Conservation (phyloP, 2,797 vertebrate genomes). For the Argya squamiceps region DNA sequence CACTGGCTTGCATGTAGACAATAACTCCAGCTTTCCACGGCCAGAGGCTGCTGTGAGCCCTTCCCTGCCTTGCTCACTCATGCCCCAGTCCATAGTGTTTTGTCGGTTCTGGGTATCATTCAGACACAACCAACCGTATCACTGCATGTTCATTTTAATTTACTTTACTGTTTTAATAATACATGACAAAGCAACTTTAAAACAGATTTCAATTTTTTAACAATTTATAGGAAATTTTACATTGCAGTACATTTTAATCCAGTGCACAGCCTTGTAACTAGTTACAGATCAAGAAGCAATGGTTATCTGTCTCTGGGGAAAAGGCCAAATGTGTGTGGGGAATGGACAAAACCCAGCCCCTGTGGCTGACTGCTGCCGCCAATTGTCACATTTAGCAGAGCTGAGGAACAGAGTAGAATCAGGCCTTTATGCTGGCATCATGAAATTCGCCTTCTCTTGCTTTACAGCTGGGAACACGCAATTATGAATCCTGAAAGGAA, state of each 20-base stretch:
- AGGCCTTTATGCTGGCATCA: neutral
- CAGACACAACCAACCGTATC: neutral
- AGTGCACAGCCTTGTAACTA: neutral
- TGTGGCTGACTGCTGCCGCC: neutral
- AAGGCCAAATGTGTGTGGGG: neutral
- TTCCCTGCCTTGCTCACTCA: neutral
- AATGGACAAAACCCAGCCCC: neutral
- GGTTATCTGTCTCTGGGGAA: neutral
- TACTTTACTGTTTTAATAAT: neutral
- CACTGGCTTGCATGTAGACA: fast-evolving
- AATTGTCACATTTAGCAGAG: neutral
- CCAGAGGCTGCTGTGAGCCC: neutral
- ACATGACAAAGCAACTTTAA: neutral
- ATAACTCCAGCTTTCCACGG: neutral
- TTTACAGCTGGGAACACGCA: slow-evolving; percentile 43
- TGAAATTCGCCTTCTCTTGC: slow-evolving; percentile 13
- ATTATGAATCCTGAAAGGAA: slow-evolving; percentile 49
- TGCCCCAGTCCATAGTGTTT: neutral
- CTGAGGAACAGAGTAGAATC: neutral
- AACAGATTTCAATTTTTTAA: neutral
- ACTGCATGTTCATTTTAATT: neutral
- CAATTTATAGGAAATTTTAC: neutral
- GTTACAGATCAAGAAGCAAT: neutral
- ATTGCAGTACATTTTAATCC: neutral
- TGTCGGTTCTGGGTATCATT: neutral